Conservation (phyloP, 2,113 vertebrate species). For the Prunella himalayana region DNA sequence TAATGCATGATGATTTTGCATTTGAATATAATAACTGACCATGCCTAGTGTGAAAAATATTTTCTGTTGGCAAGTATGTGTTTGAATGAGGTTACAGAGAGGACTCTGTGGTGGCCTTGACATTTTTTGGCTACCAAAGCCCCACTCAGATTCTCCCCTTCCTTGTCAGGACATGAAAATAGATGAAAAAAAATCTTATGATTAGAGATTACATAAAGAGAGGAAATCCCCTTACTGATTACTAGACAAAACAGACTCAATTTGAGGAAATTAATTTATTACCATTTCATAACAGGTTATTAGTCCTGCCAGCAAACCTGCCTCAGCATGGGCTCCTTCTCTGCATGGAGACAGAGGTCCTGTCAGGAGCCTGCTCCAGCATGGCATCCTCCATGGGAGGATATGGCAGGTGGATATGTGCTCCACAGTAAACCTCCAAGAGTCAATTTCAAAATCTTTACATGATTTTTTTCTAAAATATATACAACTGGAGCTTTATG, state of each 20-base stretch:
- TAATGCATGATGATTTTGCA: not conserved
- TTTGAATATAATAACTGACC: not conserved
- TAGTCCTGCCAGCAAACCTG: not conserved
- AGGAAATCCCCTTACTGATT: not conserved
- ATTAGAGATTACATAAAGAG: not conserved
- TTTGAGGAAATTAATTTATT: not conserved
- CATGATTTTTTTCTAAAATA: not conserved
- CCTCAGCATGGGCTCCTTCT: not conserved
- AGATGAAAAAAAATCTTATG: not conserved
- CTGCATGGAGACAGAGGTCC: accelerated
- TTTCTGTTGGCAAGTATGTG: not conserved
- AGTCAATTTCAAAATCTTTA: not conserved
- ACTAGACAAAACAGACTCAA: not conserved
- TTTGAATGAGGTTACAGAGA: not conserved
- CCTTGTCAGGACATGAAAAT: not conserved
- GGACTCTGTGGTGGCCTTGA: not conserved
- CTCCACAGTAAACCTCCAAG: not conserved
- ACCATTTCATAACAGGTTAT: not conserved
- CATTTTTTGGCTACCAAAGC: not conserved
- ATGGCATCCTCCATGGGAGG: not conserved
- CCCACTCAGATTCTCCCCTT: not conserved
- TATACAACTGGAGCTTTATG: not conserved
- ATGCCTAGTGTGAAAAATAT: not conserved
- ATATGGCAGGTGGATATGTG: not conserved
- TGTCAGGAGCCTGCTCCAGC: not conserved